A percentile compares a stretch with the other conserved stretches of the same genome.
These are phyloP conservation scores for Dendrolimus punctatus DNA, from an alignment of 1,140 invertebrate genomes.

Conservation along the genomic window DNA sequence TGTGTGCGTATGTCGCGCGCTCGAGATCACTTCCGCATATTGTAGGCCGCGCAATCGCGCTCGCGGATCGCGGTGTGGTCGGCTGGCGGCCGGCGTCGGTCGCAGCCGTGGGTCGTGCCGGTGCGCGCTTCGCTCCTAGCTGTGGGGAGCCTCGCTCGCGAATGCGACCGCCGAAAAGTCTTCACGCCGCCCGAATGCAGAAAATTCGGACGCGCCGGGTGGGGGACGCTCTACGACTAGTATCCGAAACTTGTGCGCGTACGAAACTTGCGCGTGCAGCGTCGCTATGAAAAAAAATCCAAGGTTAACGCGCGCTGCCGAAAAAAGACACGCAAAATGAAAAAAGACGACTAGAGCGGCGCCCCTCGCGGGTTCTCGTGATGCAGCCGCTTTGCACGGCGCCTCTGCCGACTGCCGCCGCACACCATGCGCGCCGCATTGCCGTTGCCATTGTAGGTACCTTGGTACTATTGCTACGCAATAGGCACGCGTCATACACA, in stretches of 20 bases:
- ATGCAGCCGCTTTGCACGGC: slow-evolving; percentile 51
- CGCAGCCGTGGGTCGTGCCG: slow-evolving; percentile 23
- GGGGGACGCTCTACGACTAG: slow-evolving; percentile 66
- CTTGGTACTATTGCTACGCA: background rate
- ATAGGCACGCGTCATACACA: too few relatives aligned
- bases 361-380: slow-evolving; percentile 58
- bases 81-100: background rate
- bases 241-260: slow-evolving; percentile 64
- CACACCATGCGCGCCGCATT: background rate
- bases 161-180: slow-evolving; percentile 69
- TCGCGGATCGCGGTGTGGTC: slow-evolving; percentile 2
- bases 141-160: slow-evolving; percentile 59
- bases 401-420: slow-evolving; percentile 6
- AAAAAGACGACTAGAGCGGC: slow-evolving; percentile 63
- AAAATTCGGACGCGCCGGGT: slow-evolving; percentile 67
- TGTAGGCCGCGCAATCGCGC: slow-evolving; percentile 50
- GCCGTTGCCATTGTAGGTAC: too few relatives aligned
- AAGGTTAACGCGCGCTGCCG: slow-evolving; percentile 69
- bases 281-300: slow-evolving; percentile 67
- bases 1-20: slow-evolving; percentile 29
- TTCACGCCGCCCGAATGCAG: slow-evolving; percentile 62
- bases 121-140: slow-evolving; percentile 46
- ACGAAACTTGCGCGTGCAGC: slow-evolving; percentile 62
- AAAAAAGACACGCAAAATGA: slow-evolving; percentile 69
- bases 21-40: slow-evolving; percentile 64